Percentiles rank a stretch among this genome's conserved stretches.
These are phyloP conservation scores for Spilosoma lubricipeda DNA, from an alignment of 2,888 invertebrate genomes.

Conservation along the genomic window DNA sequence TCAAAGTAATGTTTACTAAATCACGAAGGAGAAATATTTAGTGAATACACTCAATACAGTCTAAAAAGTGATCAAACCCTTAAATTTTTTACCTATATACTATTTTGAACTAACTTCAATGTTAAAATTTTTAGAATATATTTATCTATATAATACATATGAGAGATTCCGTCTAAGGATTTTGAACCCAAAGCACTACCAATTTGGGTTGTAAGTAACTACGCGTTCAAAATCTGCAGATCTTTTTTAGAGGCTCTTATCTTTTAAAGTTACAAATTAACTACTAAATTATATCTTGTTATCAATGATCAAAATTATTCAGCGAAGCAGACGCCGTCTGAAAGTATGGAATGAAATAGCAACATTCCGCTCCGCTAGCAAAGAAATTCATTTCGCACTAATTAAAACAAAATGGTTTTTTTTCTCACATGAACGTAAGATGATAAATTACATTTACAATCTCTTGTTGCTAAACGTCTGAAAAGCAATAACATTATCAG, in stretches of 20 bases:
- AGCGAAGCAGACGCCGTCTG: slow-evolving; percentile 29
- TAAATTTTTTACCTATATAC: too few species aligned
- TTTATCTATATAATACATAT: too few species aligned
- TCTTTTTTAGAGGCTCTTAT: neutral
- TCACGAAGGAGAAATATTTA: too few species aligned
- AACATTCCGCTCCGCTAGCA: slow-evolving; percentile 44
- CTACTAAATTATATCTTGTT: slow-evolving; percentile 21
- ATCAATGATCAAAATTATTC: slow-evolving; percentile 43
- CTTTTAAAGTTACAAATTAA: neutral
- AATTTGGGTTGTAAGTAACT: neutral
- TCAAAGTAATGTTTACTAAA: too few species aligned
- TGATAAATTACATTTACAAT: slow-evolving; percentile 29
- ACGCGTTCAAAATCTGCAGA: too few species aligned
- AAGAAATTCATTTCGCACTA: slow-evolving; percentile 48
- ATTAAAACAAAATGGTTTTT: slow-evolving; percentile 51
- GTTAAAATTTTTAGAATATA: neutral
- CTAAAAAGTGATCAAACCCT: too few species aligned
- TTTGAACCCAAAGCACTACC: neutral
- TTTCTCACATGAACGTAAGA: slow-evolving; percentile 20
- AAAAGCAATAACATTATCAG: neutral
- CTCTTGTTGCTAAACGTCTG: slow-evolving; percentile 4
- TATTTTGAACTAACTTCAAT: neutral
- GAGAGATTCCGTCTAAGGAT: neutral
- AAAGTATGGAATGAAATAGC: slow-evolving; percentile 24
- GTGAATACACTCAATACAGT: too few species aligned